phyloP scores from a whole-genome alignment of 35 echinoderm and acorn worm species.

The Strongylocentrotus purpuratus region DNA sequence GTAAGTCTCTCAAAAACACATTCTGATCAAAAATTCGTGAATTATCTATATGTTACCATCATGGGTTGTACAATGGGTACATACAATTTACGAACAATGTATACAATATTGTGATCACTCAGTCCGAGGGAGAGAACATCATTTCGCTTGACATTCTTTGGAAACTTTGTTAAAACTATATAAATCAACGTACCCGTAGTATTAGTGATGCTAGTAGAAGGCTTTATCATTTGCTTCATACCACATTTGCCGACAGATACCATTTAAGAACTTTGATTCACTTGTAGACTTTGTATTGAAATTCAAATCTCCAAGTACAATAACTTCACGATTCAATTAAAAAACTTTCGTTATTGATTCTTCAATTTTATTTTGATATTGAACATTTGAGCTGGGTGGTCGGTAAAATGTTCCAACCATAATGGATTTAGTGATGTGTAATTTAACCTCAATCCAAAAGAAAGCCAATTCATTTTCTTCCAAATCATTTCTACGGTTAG shows the following conservation, averaged over 20 bases:
- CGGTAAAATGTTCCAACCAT: conserved; percentile 26
- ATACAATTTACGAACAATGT: background rate
- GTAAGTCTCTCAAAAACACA: background rate
- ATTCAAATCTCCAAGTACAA: background rate
- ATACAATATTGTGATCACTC: too few relatives aligned
- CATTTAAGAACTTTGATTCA: background rate
- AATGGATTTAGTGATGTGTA: background rate
- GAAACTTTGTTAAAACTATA: too few relatives aligned
- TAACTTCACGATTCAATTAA: conserved; percentile 7
- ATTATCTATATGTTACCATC: background rate
- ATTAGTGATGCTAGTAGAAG: too few relatives aligned
- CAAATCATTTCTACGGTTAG: conserved; percentile 4
- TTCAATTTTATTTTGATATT: conserved; percentile 10
- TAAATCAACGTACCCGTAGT: too few relatives aligned
- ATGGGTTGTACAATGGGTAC: background rate
- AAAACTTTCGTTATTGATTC: conserved; percentile 7
- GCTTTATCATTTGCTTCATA: conserved; percentile 1
- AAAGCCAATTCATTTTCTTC: background rate
- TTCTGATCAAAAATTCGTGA: background rate
- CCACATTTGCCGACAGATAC: background rate
- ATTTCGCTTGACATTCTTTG: too few relatives aligned
- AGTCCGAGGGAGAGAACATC: too few relatives aligned
- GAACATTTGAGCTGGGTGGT: conserved; percentile 19
- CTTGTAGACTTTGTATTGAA: background rate
- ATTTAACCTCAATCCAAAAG: conserved; percentile 8